Percentiles rank a stretch among this genome's conserved stretches.
Evolutionary conservation across 1,140 invertebrate species (phyloP).

Genomic region (Heliconius congener): DNA sequence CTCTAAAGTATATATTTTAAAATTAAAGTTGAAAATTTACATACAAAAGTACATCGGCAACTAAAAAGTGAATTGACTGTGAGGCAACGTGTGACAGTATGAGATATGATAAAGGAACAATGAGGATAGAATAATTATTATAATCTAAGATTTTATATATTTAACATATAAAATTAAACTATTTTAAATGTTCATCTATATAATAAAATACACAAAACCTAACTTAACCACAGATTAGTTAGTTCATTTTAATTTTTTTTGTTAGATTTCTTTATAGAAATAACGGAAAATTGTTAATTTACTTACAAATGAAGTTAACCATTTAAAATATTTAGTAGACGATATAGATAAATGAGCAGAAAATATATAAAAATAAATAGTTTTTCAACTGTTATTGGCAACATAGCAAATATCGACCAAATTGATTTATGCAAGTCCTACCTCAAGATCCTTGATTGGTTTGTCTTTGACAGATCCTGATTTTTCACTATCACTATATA

Average conservation of each 20-base stretch:
- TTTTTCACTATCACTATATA: slow-evolving; percentile 52
- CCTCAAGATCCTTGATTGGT: slow-evolving; percentile 48
- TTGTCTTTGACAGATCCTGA: slow-evolving; percentile 31
- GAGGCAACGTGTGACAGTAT: no score
- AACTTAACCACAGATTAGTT: no score
- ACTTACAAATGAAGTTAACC: neutral
- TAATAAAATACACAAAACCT: no score
- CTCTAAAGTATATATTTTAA: neutral
- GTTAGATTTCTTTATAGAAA: no score
- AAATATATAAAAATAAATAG: neutral
- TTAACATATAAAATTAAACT: no score
- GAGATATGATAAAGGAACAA: no score
- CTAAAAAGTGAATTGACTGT: neutral
- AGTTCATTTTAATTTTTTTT: no score
- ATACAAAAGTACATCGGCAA: neutral
- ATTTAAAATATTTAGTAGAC: neutral
- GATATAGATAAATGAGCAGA: neutral
- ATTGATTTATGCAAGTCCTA: slow-evolving; percentile 46
- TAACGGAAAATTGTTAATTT: neutral
- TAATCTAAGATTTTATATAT: no score
- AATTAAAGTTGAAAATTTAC: neutral
- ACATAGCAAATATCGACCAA: slow-evolving; percentile 7
- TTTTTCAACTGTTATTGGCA: slow-evolving; percentile 6
- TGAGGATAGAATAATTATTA: no score
- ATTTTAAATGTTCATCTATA: no score